These are phyloP conservation scores for Chrysogorgia sp. DNA, from an alignment of 92 coral and sea anemone genomes.

Conservation along the genomic window DNA sequence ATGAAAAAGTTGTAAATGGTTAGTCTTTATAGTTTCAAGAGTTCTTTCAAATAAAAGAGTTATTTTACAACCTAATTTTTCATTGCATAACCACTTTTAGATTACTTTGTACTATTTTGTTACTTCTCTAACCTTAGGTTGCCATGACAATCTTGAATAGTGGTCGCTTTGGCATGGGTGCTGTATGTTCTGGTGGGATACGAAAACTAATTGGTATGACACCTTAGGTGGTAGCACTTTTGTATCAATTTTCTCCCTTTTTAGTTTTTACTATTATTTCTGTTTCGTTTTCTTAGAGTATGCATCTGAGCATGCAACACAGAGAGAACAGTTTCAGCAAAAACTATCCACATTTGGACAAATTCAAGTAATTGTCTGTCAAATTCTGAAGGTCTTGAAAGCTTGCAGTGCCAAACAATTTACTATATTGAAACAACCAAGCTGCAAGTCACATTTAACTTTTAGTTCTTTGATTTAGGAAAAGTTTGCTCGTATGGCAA, in stretches of 20 bases:
- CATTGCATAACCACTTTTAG: too few relatives aligned
- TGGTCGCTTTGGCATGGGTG: slow-evolving; percentile 87
- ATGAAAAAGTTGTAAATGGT: too few relatives aligned
- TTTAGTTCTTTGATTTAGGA: slow-evolving; percentile 49
- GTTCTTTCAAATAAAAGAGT: too few relatives aligned
- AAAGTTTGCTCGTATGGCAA: slow-evolving; percentile 82
- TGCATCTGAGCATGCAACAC: slow-evolving; percentile 76
- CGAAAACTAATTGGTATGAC: slow-evolving; percentile 70
- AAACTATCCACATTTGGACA: slow-evolving; percentile 77
- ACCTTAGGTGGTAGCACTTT: not conserved
- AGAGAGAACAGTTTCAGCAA: slow-evolving; percentile 73
- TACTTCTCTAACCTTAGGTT: slow-evolving; percentile 45
- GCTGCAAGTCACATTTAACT: not conserved
- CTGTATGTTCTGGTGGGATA: slow-evolving; percentile 74
- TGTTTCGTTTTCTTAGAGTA: slow-evolving; percentile 29
- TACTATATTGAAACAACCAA: not conserved
- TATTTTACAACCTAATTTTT: too few relatives aligned
- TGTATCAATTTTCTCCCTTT: too few relatives aligned
- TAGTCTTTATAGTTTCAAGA: too few relatives aligned
- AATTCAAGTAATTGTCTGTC: slow-evolving; percentile 61
- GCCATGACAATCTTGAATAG: slow-evolving; percentile 85
- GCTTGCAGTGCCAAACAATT: too few relatives aligned
- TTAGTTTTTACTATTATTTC: too few relatives aligned
- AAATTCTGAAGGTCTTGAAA: not conserved
- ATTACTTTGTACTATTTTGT: too few relatives aligned